A percentile compares a stretch with the other conserved stretches of the same genome.
Evolutionary conservation across 2,113 vertebrate species (phyloP).

Genomic region (Cacatua alba): DNA sequence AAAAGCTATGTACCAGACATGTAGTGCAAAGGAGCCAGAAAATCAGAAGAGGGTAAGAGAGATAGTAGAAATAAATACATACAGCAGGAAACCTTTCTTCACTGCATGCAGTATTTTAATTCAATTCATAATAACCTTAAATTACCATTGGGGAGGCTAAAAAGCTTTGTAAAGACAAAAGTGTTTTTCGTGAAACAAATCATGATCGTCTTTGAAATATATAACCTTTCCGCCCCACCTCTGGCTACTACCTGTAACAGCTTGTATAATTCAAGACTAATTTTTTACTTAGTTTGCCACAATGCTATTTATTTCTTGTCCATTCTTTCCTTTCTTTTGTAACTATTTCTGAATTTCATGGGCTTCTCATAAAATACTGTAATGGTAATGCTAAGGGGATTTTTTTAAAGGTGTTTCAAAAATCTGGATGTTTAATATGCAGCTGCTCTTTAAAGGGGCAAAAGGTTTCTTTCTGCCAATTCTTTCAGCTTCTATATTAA

Average conservation of each 20-base stretch:
- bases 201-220: background rate
- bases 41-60: background rate
- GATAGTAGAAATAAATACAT: background rate
- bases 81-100: background rate
- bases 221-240: background rate
- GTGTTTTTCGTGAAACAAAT: background rate
- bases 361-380: background rate
- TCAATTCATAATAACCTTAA: background rate
- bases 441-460: conserved; percentile 25
- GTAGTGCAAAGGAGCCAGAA: background rate
- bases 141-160: background rate
- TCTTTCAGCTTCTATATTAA: background rate
- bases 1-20: background rate
- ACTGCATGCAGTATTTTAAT: background rate
- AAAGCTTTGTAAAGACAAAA: conserved; percentile 1
- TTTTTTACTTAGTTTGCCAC: background rate
- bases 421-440: conserved; percentile 35
- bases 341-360: background rate
- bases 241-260: background rate
- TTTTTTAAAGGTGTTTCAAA: conserved; percentile 19
- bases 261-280: background rate
- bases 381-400: background rate
- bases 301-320: background rate
- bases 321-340: background rate
- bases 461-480: conserved; percentile 34